These are phyloP conservation scores for Cacoxenus indagator DNA, from an alignment of 2,888 invertebrate genomes.

Conservation along the genomic window DNA sequence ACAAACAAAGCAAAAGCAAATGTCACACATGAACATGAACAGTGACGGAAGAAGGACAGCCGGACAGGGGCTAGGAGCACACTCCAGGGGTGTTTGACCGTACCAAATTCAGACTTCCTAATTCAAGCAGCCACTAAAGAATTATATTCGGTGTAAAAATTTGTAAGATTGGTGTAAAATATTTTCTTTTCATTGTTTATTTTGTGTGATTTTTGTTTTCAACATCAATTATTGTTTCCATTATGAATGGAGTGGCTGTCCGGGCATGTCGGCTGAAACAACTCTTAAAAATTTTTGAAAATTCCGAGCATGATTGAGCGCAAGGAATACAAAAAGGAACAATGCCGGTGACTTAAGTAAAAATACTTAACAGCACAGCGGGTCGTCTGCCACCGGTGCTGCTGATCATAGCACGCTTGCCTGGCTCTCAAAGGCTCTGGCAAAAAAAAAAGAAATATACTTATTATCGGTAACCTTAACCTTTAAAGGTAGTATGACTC, in stretches of 20 bases:
- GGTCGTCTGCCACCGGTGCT: constrained; percentile 21
- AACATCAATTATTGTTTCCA: constrained; percentile 54
- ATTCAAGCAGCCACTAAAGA: constrained; percentile 40
- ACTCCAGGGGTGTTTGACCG: constrained; percentile 22
- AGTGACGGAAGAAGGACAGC: constrained; percentile 14
- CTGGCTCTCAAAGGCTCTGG: too few relatives aligned
- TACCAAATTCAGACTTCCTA: constrained; percentile 21
- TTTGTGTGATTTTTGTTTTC: constrained; percentile 49
- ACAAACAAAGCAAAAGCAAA: constrained; percentile 34
- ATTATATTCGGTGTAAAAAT: constrained; percentile 40
- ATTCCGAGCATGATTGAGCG: constrained; percentile 52
- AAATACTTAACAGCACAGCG: constrained; percentile 57
- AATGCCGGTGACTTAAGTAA: constrained; percentile 43
- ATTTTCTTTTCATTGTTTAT: neutral
- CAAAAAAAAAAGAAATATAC: too few relatives aligned
- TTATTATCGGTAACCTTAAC: too few relatives aligned
- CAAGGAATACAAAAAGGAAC: constrained; percentile 47
- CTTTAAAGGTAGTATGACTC: too few relatives aligned
- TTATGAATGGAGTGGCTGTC: constrained; percentile 43
- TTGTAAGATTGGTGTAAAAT: constrained; percentile 16
- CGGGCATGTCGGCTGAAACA: neutral
- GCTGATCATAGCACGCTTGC: neutral
- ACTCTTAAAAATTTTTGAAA: constrained; percentile 46
- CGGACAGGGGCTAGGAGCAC: constrained; percentile 17
- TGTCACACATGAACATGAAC: constrained; percentile 17